Evolutionary conservation across 2,797 vertebrate species (phyloP), one percentile per base, ranked within the genome.

Genomic region (Acropternis orthonyx): DNA sequence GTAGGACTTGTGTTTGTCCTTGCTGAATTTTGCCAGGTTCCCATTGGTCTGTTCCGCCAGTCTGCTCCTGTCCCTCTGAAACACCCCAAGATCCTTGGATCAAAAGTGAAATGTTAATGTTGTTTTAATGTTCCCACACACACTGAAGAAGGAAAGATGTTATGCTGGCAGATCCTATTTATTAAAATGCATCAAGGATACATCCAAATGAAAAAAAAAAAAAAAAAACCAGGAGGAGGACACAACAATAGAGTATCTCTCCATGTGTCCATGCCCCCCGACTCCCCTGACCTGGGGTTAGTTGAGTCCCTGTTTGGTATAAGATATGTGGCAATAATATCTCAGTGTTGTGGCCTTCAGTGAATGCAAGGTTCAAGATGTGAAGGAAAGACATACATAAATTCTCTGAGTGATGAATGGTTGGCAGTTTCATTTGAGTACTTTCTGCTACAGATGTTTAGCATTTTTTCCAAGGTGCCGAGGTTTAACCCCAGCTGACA

Each of bases 301-400:
- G 65, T 9, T 22, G 67, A 67, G 54, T 56, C 36, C 58, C 66
- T 55, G 30, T 43, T 79, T 91, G 36, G 22, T 44, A 7, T 56
- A 82, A 82, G n/a, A 37, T 79, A 46, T 32, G 54, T 28, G 55
- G 79, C 91, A 93, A 65, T 89, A 85, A 92, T 27, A 82, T 62
- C 51, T 89, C 69, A 48, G 46, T 30, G 23, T 66, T 79, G 84
- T 80, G 85, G 74, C 76, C 94, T 94, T 88, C 92, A 91, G 72
- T 76, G 48, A 77, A 87, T 15, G 51, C 39, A 75, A 91, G 59
- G 55, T 94, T 97, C 94, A 73, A 79, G 71, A 74, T 74, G 63
- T 75, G 55, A 66, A 9, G 28, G 52, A 77, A 69, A 49, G 67
- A 61, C 30, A n/a, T 32, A 26, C 77, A 67, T 86, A 84, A 78